These are phyloP conservation scores for Dorcus hopei DNA, from an alignment of 2,888 invertebrate genomes.

Conservation along the genomic window DNA sequence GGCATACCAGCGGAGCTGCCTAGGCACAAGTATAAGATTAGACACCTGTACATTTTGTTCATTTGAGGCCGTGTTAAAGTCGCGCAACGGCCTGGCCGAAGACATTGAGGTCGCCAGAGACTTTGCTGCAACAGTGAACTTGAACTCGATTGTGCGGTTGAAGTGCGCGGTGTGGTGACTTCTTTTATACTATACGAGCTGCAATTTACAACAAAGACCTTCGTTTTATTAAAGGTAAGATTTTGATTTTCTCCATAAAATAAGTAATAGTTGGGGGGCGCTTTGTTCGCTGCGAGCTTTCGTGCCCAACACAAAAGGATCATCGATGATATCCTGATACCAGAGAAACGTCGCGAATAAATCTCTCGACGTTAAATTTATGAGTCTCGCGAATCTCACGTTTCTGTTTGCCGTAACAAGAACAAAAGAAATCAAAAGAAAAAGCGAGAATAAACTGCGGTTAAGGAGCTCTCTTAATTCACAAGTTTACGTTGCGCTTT, in stretches of 20 bases:
- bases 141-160: slow-evolving; percentile 26
- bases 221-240: not conserved
- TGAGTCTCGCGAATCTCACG: no score
- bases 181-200: not conserved
- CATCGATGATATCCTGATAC: no score
- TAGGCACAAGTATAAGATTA: slow-evolving; percentile 43
- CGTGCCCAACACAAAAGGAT: no score
- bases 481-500: no score
- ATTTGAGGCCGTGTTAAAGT: slow-evolving; percentile 40
- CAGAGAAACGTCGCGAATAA: no score
- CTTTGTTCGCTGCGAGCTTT: no score
- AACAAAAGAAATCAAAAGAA: no score
- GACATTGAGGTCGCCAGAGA: slow-evolving; percentile 24
- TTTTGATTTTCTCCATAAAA: not conserved
- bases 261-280: no score
- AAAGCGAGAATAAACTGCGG: no score
- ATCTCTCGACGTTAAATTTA: no score
- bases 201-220: not conserved
- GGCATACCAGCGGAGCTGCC: slow-evolving; percentile 37
- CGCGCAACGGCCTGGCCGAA: slow-evolving; percentile 32
- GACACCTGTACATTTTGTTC: slow-evolving; percentile 44
- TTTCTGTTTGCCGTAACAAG: no score
- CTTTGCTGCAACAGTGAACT: slow-evolving; percentile 30
- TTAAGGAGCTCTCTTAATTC: no score
- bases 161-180: slow-evolving; percentile 23